phyloP scores from a whole-genome alignment of 2,113 vertebrate species.

The Corythoichthys intestinalis region DNA sequence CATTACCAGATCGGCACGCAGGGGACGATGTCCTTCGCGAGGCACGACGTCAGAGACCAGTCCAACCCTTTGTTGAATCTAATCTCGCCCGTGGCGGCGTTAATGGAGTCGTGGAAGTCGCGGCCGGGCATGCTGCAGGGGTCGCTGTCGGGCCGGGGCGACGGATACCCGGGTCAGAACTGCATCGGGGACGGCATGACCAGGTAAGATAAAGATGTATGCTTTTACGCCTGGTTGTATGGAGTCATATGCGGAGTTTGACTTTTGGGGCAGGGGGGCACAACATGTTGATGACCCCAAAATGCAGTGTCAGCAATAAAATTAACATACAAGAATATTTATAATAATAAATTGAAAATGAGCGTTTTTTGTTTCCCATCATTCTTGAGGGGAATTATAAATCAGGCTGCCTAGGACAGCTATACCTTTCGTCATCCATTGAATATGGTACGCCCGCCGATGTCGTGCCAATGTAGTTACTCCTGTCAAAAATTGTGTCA shows the following conservation, averaged over 20 bases:
- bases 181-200: conserved; percentile 88
- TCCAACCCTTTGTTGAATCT: conserved; percentile 93
- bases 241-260: background rate
- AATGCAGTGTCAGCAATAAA: no score
- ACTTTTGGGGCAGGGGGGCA: conserved; percentile 18
- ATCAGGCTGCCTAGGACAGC: no score
- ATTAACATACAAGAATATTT: no score
- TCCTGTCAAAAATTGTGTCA: no score
- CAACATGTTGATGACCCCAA: background rate
- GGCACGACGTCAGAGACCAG: conserved; percentile 88
- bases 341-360: no score
- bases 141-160: conserved; percentile 80
- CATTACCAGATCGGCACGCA: conserved; percentile 98
- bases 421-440: no score
- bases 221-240: background rate
- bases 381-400: no score
- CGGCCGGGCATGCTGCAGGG: conserved; percentile 83
- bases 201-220: conserved; percentile 60
- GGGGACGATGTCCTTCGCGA: conserved; percentile 93
- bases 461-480: no score
- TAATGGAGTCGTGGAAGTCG: conserved; percentile 96
- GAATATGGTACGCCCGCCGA: no score
- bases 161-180: conserved; percentile 88
- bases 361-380: no score
- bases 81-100: conserved; percentile 88